Percentiles rank a stretch among this genome's conserved stretches.
Conservation (phyloP, 2,888 invertebrate genomes). For the Mesodorylaimus sp. region DNA sequence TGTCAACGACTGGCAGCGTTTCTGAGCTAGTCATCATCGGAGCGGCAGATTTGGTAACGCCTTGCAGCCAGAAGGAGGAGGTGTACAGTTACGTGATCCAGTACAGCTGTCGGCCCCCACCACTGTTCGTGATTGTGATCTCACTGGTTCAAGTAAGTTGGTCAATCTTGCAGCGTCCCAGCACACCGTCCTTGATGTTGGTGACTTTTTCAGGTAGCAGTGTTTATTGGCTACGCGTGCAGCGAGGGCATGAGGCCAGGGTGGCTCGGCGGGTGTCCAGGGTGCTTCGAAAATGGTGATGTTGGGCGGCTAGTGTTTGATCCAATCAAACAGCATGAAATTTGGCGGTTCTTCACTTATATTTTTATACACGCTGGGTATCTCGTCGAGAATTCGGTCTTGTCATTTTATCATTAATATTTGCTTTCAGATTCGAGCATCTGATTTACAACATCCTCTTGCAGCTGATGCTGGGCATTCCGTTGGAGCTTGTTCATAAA, state of each 20-base stretch:
- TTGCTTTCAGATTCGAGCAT: conserved; percentile 28
- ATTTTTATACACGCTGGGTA: conserved; percentile 32
- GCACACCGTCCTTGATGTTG: too few species aligned
- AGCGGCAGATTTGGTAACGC: too few species aligned
- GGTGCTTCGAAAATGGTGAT: not conserved
- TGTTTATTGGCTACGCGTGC: conserved; percentile 1
- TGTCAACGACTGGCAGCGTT: too few species aligned
- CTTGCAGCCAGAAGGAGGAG: too few species aligned
- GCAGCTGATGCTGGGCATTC: conserved; percentile 5
- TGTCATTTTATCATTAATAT: too few species aligned
- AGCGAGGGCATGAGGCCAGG: not conserved
- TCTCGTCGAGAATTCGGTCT: not conserved
- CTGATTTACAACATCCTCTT: conserved; percentile 12
- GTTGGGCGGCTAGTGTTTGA: conserved; percentile 3
- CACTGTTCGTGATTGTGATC: conserved; percentile 4
- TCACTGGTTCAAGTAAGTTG: conserved; percentile 1
- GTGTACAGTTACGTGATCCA: too few species aligned
- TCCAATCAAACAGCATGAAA: conserved; percentile 27
- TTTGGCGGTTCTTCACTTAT: conserved; percentile 31
- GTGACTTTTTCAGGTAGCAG: conserved; percentile 9
- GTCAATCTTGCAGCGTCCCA: too few species aligned
- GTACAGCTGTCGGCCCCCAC: conserved; percentile 8
- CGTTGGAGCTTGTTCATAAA: conserved; percentile 8
- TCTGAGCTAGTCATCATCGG: too few species aligned
- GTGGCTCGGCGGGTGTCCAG: conserved; percentile 5